phyloP scores from a whole-genome alignment of 2,797 vertebrate species.

The Sebastes cheni region DNA sequence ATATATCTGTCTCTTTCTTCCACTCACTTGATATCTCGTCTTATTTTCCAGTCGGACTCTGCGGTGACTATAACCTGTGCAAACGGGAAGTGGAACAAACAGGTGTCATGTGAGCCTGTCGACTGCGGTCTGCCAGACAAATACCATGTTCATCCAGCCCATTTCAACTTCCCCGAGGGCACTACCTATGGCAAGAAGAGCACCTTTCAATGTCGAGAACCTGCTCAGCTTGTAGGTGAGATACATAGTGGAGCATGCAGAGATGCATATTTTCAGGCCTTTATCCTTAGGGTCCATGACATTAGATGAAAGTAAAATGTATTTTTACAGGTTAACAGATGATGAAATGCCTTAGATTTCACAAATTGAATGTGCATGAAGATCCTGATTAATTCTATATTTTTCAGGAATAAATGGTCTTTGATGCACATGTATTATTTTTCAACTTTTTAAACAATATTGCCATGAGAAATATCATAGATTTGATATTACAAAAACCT shows the following conservation, averaged over 20 bases:
- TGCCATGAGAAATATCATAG: not conserved
- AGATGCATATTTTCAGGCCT: not conserved
- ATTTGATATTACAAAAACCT: not conserved
- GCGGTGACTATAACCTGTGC: conserved; percentile 90
- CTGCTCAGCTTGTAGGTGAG: conserved; percentile 92
- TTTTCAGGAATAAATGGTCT: not conserved
- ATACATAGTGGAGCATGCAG: not conserved
- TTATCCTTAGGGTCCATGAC: not conserved
- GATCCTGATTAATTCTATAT: not conserved
- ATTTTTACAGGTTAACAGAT: not conserved
- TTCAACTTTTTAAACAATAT: not conserved
- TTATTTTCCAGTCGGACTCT: conserved; percentile 82
- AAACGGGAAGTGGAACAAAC: conserved; percentile 96
- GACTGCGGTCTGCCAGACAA: conserved; percentile 96
- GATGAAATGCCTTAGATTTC: not conserved
- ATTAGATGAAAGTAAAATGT: not conserved
- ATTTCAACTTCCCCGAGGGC: conserved; percentile 91
- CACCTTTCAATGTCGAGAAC: conserved; percentile 91
- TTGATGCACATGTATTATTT: not conserved
- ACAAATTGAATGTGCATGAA: not conserved
- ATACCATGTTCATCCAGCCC: conserved; percentile 93
- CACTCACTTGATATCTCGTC: conserved; percentile 3
- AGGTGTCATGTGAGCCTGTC: conserved; percentile 93
- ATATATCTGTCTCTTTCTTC: not conserved
- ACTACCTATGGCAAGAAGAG: conserved; percentile 94